These are phyloP conservation scores for Eupithecia inturbata DNA, from an alignment of 2,888 invertebrate species.

Conservation along the genomic window DNA sequence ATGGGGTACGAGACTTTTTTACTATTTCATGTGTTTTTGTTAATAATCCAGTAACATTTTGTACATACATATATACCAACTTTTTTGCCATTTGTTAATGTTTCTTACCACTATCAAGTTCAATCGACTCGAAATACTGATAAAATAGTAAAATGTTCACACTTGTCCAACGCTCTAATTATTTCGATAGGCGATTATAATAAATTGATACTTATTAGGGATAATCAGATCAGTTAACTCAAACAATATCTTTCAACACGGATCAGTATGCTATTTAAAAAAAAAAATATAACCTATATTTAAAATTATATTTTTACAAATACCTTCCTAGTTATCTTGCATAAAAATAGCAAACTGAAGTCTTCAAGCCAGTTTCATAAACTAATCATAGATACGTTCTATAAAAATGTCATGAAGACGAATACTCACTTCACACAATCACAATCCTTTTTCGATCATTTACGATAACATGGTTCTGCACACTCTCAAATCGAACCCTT, in stretches of 20 bases:
- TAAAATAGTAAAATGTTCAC: conserved; percentile 35
- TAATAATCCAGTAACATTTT: conserved; percentile 55
- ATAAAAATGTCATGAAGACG: background rate
- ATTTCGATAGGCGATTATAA: background rate
- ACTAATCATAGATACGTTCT: background rate
- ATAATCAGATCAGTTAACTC: conserved; percentile 5
- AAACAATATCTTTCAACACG: background rate
- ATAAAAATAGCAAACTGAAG: background rate
- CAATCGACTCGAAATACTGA: conserved; percentile 22
- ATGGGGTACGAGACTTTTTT: conserved; percentile 92
- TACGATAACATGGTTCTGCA: conserved; percentile 8
- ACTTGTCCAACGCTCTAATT: conserved; percentile 8
- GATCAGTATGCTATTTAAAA: background rate
- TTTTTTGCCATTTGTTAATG: conserved; percentile 32
- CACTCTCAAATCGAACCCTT: background rate
- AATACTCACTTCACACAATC: background rate
- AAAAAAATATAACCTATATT: too few relatives aligned
- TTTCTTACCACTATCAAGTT: conserved; percentile 17
- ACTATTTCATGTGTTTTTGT: conserved; percentile 70
- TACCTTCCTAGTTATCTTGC: too few relatives aligned
- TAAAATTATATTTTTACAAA: too few relatives aligned
- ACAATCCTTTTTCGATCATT: background rate
- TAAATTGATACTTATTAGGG: background rate
- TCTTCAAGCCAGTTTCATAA: background rate
- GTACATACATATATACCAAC: conserved; percentile 41